A percentile compares a stretch with the other conserved stretches of the same genome.
Evolutionary conservation across 2,797 vertebrate genomes (phyloP).

Genomic region (Phyllotis vaccarum): DNA sequence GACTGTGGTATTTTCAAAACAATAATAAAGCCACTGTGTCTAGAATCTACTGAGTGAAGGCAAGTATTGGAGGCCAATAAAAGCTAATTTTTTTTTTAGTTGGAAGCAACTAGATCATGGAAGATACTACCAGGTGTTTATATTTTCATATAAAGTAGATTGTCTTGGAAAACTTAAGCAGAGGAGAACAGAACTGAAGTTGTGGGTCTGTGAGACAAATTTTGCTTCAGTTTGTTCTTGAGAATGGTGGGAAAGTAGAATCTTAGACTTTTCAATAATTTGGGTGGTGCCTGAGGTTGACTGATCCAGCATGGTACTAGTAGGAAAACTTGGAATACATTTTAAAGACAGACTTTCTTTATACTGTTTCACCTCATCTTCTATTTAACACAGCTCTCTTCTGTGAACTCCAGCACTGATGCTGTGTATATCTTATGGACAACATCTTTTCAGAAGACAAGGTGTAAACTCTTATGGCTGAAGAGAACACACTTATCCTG

Average conservation of each 20-base stretch:
- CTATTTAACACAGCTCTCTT: not conserved
- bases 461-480: not conserved
- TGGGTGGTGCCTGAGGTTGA: rapidly evolving
- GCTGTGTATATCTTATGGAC: not conserved
- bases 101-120: not conserved
- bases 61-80: not conserved
- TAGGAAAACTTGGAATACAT: not conserved
- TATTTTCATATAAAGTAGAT: not conserved
- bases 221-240: not conserved
- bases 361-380: not conserved
- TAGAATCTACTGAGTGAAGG: not conserved
- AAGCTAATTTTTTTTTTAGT: not conserved
- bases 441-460: not conserved
- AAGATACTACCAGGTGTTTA: not conserved
- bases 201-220: not conserved
- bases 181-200: not conserved
- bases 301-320: not conserved
- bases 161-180: not conserved
- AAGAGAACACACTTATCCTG: not conserved
- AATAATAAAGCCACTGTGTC: not conserved
- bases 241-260: not conserved
- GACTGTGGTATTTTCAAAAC: not conserved
- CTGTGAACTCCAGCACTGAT: not conserved
- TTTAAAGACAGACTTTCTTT: not conserved
- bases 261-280: not conserved